phyloP scores from a whole-genome alignment of 2,797 vertebrate species.

The Enteromius viviparus region DNA sequence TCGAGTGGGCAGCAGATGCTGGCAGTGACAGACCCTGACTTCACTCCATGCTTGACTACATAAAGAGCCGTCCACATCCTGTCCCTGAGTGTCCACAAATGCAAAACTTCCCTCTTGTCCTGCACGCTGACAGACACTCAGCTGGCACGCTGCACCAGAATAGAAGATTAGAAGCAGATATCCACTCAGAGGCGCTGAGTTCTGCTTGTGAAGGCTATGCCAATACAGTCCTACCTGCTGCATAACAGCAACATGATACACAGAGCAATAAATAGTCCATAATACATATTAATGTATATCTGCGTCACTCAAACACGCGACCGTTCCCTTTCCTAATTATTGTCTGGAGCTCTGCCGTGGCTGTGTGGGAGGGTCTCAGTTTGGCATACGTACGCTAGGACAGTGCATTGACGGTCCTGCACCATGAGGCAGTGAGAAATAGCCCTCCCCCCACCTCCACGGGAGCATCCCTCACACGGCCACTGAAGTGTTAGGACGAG shows the following conservation, averaged over 20 bases:
- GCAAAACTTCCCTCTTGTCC: slow-evolving; percentile 54
- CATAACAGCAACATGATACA: background rate
- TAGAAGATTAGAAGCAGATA: slow-evolving; percentile 35
- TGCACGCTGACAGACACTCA: slow-evolving; percentile 39
- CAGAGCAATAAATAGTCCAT: slow-evolving; percentile 3
- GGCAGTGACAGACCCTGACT: slow-evolving; percentile 59
- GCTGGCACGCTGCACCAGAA: slow-evolving; percentile 39
- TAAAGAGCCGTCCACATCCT: slow-evolving; percentile 42
- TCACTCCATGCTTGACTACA: slow-evolving; percentile 52
- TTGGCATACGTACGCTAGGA: slow-evolving; percentile 32
- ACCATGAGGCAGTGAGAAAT: slow-evolving; percentile 34
- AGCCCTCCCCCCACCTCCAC: slow-evolving; percentile 20
- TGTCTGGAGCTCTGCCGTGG: slow-evolving; percentile 20
- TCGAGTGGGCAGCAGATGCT: slow-evolving; percentile 52
- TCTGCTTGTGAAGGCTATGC: slow-evolving; percentile 14
- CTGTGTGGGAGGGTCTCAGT: slow-evolving; percentile 32
- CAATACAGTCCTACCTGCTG: slow-evolving; percentile 14
- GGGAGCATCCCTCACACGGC: slow-evolving; percentile 50
- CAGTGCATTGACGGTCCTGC: slow-evolving; percentile 11
- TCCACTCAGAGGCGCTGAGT: slow-evolving; percentile 17
- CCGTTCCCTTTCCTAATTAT: slow-evolving; percentile 13
- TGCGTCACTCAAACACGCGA: background rate
- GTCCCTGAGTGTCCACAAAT: slow-evolving; percentile 52
- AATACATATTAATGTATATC: slow-evolving; percentile 30
- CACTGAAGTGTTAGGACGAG: slow-evolving; percentile 55